These are phyloP conservation scores for Tauraco erythrolophus DNA, from an alignment of 2,113 vertebrate genomes.

Conservation along the genomic window DNA sequence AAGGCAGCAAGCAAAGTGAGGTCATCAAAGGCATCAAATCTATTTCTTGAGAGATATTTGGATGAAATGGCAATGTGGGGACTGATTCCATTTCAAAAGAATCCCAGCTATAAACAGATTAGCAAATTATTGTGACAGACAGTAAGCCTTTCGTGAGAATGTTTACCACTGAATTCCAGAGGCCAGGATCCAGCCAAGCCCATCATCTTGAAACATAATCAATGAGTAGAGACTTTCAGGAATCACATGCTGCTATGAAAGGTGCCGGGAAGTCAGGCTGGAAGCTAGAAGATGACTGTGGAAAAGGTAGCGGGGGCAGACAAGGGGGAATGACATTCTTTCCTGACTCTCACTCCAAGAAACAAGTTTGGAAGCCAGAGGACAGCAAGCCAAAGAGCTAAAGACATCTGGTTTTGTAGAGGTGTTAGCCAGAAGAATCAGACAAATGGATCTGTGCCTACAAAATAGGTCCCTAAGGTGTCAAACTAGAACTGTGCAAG, in stretches of 20 bases:
- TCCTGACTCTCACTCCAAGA: neutral
- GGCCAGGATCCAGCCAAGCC: neutral
- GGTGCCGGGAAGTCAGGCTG: neutral
- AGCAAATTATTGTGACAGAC: constrained; percentile 67
- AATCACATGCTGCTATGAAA: neutral
- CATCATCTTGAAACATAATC: neutral
- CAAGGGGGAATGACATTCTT: neutral
- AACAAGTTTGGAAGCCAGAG: neutral
- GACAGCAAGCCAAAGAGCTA: neutral
- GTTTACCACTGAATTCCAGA: constrained; percentile 55
- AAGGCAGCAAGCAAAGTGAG: constrained; percentile 9
- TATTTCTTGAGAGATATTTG: constrained; percentile 36
- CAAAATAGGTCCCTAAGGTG: neutral
- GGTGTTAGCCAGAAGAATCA: neutral
- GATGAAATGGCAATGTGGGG: neutral
- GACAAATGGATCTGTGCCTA: neutral
- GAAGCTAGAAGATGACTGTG: neutral
- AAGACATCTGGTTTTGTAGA: neutral
- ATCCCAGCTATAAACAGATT: constrained; percentile 70
- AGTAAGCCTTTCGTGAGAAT: constrained; percentile 65
- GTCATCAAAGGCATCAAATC: constrained; percentile 30
- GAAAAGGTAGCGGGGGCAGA: neutral
- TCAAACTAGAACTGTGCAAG: neutral
- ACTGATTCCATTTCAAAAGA: constrained; percentile 70
- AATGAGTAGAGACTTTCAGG: neutral